These are phyloP conservation scores for Podarcis siculus DNA, from an alignment of 2,797 vertebrate genomes.

Conservation along the genomic window DNA sequence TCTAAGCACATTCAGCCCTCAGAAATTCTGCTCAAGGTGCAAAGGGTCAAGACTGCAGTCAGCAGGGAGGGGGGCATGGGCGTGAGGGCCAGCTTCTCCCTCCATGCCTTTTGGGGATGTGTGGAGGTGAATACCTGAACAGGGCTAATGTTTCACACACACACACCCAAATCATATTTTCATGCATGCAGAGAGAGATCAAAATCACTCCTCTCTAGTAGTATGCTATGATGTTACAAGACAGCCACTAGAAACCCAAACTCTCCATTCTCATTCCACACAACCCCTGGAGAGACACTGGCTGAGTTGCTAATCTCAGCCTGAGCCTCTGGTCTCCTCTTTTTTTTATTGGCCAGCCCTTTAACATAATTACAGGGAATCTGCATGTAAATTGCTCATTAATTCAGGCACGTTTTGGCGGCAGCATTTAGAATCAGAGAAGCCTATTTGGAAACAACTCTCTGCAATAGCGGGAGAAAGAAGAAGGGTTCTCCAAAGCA, in stretches of 20 bases:
- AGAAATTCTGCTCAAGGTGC: too few relatives aligned
- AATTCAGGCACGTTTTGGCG: not conserved
- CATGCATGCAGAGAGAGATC: not conserved
- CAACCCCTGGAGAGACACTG: not conserved
- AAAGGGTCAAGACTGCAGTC: too few relatives aligned
- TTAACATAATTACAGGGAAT: not conserved
- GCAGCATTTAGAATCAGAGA: not conserved
- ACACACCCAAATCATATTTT: not conserved
- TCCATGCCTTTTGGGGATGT: too few relatives aligned
- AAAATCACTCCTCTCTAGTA: not conserved
- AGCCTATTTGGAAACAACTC: not conserved
- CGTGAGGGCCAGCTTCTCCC: too few relatives aligned
- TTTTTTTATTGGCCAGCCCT: not conserved
- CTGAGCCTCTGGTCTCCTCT: not conserved
- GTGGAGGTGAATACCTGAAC: not conserved
- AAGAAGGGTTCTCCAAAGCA: not conserved
- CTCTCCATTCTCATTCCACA: not conserved
- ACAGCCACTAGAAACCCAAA: not conserved
- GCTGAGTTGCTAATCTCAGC: conserved; percentile 3
- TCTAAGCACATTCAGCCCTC: too few relatives aligned
- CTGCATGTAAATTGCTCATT: conserved; percentile 5
- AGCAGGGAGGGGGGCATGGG: too few relatives aligned
- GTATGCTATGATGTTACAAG: not conserved
- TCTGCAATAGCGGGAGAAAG: not conserved
- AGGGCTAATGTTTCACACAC: not conserved